Evolutionary conservation across 2,888 invertebrate species (phyloP), one percentile per base, ranked within the genome.

Genomic region (Trachelus tabidus): DNA sequence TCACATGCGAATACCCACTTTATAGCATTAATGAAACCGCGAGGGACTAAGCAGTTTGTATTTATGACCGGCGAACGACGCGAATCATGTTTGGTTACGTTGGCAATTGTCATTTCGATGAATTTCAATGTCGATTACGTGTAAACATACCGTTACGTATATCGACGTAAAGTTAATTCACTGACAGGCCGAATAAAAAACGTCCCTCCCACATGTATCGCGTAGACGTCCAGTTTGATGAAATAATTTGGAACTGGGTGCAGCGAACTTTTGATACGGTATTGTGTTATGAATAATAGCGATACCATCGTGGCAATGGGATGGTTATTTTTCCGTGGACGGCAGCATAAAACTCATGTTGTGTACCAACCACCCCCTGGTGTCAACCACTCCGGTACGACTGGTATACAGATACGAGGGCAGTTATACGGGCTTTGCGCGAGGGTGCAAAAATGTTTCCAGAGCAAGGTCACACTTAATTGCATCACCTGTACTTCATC

Each of bases 401-500:
- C 23, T 23, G 23, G 56, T 56, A 23, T 56, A 9, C 9, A 56
- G 9, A 56, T 56, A 56, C 56, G 23, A 56, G 23, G 56, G 56
- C 9, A 56, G 56, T 56, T 56, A 56, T 56, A 56, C 23, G 56
- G 23, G 56, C 9, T 71, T 80, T 80, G 79, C 71, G 71, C 80
- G 81, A 79, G 84, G 87, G 86, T 86, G 88, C 82, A 82, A 87
- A 88, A 88, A 88, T 83, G 84, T 88, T 90, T 89, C 83, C 84
- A 78, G 89, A 85, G 87, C 90, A 89, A 91, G 91, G 91, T 89
- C 89, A 81, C 74, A 80, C 83, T 84, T 85, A 86, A 89, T 90
- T 89, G 89, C 90, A 83, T 90, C 91, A 91, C 90, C 90, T 91
- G 90, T 88, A 85, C 82, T 68, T 30, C 77, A 9, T 68, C 74